Conservation (phyloP, 2,888 invertebrate species). For the Nebria salina region DNA sequence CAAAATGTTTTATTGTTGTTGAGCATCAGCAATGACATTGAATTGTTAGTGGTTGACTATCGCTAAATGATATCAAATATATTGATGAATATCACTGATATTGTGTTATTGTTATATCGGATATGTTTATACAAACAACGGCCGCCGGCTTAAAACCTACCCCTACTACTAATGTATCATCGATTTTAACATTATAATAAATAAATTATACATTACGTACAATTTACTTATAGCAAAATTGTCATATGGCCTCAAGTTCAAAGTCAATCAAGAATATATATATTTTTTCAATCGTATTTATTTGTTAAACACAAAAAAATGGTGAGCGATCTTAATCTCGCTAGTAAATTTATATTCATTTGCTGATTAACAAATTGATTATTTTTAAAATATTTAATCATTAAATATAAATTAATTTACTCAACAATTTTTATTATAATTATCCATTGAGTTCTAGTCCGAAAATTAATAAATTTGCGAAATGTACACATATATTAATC, state of each 20-base stretch:
- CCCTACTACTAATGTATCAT: slow-evolving; percentile 15
- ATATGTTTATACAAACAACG: slow-evolving; percentile 4
- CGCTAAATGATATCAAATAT: background rate
- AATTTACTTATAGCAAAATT: slow-evolving; percentile 14
- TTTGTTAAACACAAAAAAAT: background rate
- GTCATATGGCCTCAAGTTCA: slow-evolving; percentile 10
- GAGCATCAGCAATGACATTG: background rate
- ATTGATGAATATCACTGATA: background rate
- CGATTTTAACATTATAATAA: slow-evolving; percentile 35
- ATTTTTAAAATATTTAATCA: too few species aligned
- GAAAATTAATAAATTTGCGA: too few species aligned
- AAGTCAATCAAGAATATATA: background rate
- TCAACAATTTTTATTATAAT: too few species aligned
- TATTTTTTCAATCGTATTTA: background rate
- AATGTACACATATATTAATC: too few species aligned
- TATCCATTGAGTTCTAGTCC: too few species aligned
- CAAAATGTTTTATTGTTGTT: background rate
- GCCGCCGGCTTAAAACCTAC: slow-evolving; percentile 4
- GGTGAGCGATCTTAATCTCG: background rate
- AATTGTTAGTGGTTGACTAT: background rate
- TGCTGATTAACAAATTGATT: too few species aligned
- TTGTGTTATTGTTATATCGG: background rate
- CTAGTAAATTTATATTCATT: background rate
- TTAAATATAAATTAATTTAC: too few species aligned
- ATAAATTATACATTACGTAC: slow-evolving; percentile 11